Base-by-base conservation (phyloP, 37 sponge, comb jelly and placozoan genomes). In the Crambe crambe region DNA sequence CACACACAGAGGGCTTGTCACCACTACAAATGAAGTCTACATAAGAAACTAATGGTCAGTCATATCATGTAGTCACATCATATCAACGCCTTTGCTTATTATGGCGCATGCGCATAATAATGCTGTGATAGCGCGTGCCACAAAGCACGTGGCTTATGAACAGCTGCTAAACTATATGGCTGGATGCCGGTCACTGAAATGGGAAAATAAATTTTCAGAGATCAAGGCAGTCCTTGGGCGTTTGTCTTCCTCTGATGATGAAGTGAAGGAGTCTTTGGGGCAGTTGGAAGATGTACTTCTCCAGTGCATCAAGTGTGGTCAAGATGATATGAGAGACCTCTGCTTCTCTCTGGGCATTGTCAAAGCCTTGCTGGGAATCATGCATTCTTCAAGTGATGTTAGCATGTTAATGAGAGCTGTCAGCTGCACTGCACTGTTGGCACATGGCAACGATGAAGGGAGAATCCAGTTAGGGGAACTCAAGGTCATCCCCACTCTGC, bases 361-460 rank as follows among this genome's bases (percentile, higher is more conserved):
- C 37, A 63, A 60, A 22, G 80, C 74, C 21, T 32, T 87, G 10
- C 61, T 87, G 40, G 87, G 87, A 15, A 73, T 87, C 36, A 36
- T 87, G 38, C 69, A 70, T 9, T 87, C 58, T 23, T 58, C 70
- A 34, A 34, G 51, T 2, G 5, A 42, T 29, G 30, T 57, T 22
- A 23, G 40, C 21, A 42, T 80, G n/a, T 59, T 87, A 35, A 43
- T 57, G 9, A 40, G 37, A 30, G 70, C 76, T 34, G 58, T 36
- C 29, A 32, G 70, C 20, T 73, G 74, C 37, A 40, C 80, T 2
- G 56, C 81, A 1, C 59, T 80, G 0, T 60, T 87, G 4, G 57
- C 42, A 0, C 75, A 80, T 27, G 87, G 71, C 26, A 74, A 69
- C n/a, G 70, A 80, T 26, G 76, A 75, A 6, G 75, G 41, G 25